Base-by-base conservation (phyloP, 2,113 vertebrate species). In the Etia nguti region DNA sequence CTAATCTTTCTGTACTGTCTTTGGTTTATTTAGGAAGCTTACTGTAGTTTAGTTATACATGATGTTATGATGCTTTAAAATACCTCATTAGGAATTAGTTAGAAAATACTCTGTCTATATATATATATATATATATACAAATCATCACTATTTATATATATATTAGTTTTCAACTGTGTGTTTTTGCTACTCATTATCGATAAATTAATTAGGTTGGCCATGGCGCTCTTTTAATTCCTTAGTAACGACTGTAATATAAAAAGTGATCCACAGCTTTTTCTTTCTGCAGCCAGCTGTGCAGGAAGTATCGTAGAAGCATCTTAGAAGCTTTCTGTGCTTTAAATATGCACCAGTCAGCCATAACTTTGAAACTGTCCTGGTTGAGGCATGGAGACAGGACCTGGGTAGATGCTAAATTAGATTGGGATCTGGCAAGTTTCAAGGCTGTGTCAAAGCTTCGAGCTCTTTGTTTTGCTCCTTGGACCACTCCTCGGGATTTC, bases 91-190 rank as follows among this genome's bases (percentile, higher is more conserved):
- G 26, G 41, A 75, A 75, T 75, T 8, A 29, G 70, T 48, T 75
- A 50, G 43, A 75, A 50, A 75, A 11, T 29, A 18, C 24, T 73
- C 65, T 70, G n/a, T 24, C 41, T 38, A 13, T 43, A 43, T 68
- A n/a, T n/a, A 36, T 43, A 43, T 68, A n/a, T n/a, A 36, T 65
- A 2, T 65, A 38, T 65, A 38, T 65, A 36, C 4, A 0, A 41
- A 70, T 73, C 22, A 73, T 73, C 68, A 46, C 41, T 73, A 38
- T 13, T 38, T 38, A 62, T 2, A 57, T 65, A 65, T 65, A 73
- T 46, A 18, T 2, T 26, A 16, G 16, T 73, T 24, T 20, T 75
- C 43, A 46, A 20, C 38, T 73, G 43, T 75, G 0, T 50, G 29
- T 75, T 50, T 48, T 48, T 48, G 43, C 68, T 46, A 46, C 22